phyloP scores from a whole-genome alignment of 2,797 vertebrate species.

The Peromyscus melanophrys region DNA sequence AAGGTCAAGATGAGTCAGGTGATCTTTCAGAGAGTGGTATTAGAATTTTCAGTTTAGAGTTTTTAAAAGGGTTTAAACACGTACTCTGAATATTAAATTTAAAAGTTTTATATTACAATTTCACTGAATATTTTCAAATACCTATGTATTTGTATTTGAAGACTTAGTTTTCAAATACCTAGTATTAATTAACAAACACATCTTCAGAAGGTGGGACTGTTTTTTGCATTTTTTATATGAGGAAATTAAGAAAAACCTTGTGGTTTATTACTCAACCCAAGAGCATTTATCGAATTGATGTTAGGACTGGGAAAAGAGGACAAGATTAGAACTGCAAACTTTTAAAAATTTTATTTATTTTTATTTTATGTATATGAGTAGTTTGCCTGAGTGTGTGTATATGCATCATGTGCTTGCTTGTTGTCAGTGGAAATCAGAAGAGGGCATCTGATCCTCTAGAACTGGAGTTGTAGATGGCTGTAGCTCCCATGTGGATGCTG shows the following conservation, averaged over 20 bases:
- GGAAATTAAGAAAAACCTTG: conserved; percentile 63
- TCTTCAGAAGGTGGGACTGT: conserved; percentile 7
- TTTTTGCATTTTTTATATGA: conserved; percentile 70
- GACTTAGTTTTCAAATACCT: too few relatives aligned
- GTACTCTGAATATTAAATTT: conserved; percentile 13
- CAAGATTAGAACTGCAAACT: conserved; percentile 20
- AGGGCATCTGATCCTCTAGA: too few relatives aligned
- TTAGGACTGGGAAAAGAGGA: conserved; percentile 62
- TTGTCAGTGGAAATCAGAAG: too few relatives aligned
- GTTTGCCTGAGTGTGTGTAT: too few relatives aligned
- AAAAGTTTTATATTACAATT: conserved; percentile 59
- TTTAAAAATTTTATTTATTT: too few relatives aligned
- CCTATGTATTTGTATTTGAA: not conserved
- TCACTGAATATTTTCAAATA: conserved; percentile 28
- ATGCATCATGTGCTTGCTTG: too few relatives aligned
- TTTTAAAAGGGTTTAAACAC: not conserved
- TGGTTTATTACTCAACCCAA: conserved; percentile 67
- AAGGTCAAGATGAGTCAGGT: conserved; percentile 32
- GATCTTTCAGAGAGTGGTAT: conserved; percentile 21
- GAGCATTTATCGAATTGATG: conserved; percentile 64
- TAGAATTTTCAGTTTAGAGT: conserved; percentile 32
- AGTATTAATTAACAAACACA: conserved; percentile 7
- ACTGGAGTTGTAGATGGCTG: too few relatives aligned
- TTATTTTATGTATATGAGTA: too few relatives aligned
- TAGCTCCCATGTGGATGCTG: too few relatives aligned